phyloP scores from a whole-genome alignment of 92 coral and sea anemone genomes.

The Paragorgia papillata region DNA sequence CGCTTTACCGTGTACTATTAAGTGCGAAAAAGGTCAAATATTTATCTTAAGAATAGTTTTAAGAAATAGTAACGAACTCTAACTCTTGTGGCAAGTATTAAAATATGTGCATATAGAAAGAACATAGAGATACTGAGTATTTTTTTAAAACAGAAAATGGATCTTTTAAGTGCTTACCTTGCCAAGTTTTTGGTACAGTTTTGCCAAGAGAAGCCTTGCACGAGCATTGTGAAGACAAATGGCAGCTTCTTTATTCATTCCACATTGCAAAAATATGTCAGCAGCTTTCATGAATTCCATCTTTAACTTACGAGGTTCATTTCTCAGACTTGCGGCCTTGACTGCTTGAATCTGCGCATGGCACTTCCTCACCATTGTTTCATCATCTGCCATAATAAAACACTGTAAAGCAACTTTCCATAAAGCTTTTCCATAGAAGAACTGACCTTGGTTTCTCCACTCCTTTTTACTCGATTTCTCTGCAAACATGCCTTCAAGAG shows the following conservation, averaged over 20 bases:
- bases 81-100: too few species aligned
- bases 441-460: conserved; percentile 79
- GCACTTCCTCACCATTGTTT: conserved; percentile 68
- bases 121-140: too few species aligned
- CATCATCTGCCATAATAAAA: conserved; percentile 70
- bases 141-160: too few species aligned
- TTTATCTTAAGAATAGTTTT: too few species aligned
- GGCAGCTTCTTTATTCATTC: conserved; percentile 77
- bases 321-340: conserved; percentile 67
- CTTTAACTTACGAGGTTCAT: conserved; percentile 69
- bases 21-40: too few species aligned
- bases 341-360: conserved; percentile 85
- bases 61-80: too few species aligned
- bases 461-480: conserved; percentile 74
- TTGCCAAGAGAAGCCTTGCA: conserved; percentile 74
- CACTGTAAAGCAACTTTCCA: conserved; percentile 89
- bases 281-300: conserved; percentile 78
- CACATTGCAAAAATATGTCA: conserved; percentile 73
- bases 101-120: too few species aligned
- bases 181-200: conserved; percentile 66
- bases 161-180: conserved; percentile 75
- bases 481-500: conserved; percentile 72
- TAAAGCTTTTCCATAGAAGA: conserved; percentile 71
- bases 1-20: too few species aligned
- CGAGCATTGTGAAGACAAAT: conserved; percentile 81